Base-by-base conservation (phyloP, 1,140 invertebrate genomes). In the Aphelenchoides fujianensis region DNA sequence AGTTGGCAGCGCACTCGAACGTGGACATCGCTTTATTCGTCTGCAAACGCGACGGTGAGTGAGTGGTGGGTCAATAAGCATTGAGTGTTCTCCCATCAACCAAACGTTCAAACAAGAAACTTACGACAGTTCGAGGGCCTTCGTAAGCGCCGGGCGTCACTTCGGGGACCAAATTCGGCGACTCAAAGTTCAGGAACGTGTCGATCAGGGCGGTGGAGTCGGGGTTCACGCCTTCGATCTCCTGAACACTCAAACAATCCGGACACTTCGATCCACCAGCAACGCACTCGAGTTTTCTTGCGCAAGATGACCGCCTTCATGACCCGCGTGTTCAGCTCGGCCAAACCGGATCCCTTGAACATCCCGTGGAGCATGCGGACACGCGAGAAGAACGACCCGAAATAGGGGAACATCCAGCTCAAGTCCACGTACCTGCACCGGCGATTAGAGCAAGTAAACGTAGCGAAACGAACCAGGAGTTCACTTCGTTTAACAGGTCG, bases 121-220 rank as follows among this genome's bases (percentile, higher is more conserved):
- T 48, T 48, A 48, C 41, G 12, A 23, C 41, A 16, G 41, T 48
- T 48, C 41, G 41, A 16, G 41, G 41, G 23, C 41, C 41, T 16
- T 48, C 41, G 23, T 16, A 48, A 16, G 41, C 41, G 12, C 41
- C 41, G 41, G 41, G 41, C 23, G 41, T 48, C 23, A 48, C 12
- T 48, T 48, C 41, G 12, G 41, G 41, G 12, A 16, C 41, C 12
- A 48, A 16, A 16, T 12, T 48, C 23, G 41, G 12, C 12, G 41
- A 48, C 41, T 48, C 41, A 0, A 72, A 68, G 52, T 79, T 69
- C 32, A 80, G 59, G 61, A 80, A 80, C 2, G 80, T 31, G 59
- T 80, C 78, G 59, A 80, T 80, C 55, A 82, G 80, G 52, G 79
- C 80, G 27, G 48, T 36, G 32, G 71, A 31, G 34, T n/a, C 71